These are phyloP conservation scores for Agrochola lychnidis DNA, from an alignment of 2,888 invertebrate genomes.

Conservation along the genomic window DNA sequence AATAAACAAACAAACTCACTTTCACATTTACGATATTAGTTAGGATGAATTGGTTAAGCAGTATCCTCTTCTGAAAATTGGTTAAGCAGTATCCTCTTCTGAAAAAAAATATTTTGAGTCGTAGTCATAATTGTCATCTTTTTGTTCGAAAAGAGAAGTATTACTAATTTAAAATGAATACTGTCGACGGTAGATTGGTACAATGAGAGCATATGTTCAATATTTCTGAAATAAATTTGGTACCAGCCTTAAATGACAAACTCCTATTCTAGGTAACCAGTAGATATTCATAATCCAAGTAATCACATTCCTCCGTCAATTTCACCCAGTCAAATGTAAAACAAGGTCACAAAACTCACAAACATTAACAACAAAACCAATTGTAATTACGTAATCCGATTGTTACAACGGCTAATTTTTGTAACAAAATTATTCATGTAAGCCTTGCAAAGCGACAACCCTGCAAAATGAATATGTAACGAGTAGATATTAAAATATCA, in stretches of 20 bases:
- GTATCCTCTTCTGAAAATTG: background rate
- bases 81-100: background rate
- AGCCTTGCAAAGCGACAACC: slow-evolving; percentile 48
- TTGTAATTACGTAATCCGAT: slow-evolving; percentile 50
- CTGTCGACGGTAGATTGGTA: background rate
- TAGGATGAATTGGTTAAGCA: background rate
- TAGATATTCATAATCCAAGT: background rate
- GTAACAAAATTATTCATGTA: slow-evolving; percentile 44
- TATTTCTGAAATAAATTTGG: background rate
- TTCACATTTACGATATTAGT: too few relatives aligned
- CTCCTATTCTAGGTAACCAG: background rate
- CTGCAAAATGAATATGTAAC: slow-evolving; percentile 67
- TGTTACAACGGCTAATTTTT: slow-evolving; percentile 47
- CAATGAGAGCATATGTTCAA: background rate
- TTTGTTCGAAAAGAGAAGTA: background rate
- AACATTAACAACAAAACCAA: slow-evolving; percentile 34
- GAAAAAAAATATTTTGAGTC: background rate
- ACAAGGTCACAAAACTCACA: slow-evolving; percentile 23
- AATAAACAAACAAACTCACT: too few relatives aligned
- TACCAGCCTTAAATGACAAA: background rate
- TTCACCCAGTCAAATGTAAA: slow-evolving; percentile 10
- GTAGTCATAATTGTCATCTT: background rate
- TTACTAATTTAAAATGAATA: background rate
- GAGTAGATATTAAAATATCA: slow-evolving; percentile 71
- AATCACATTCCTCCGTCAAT: background rate